Percentiles rank a stretch among this genome's conserved stretches.
Conservation (phyloP, 2,888 invertebrate genomes). For the Heliconius ismenius region DNA sequence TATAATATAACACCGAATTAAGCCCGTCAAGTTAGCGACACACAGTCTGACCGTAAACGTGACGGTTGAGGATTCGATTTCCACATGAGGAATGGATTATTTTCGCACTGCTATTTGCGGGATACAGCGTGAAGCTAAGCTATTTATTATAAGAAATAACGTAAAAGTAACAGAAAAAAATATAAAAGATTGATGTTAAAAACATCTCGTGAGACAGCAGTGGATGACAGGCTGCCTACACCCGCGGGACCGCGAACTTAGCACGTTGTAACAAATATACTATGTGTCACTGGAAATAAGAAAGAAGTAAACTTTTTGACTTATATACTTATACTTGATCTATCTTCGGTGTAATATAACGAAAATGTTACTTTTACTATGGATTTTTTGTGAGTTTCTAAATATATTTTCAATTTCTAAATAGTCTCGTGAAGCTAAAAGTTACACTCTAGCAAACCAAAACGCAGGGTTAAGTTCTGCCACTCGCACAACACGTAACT, state of each 20-base stretch:
- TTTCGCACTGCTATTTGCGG: too few species aligned
- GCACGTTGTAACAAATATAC: slow-evolving; percentile 27
- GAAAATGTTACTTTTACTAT: neutral
- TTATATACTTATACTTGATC: slow-evolving; percentile 8
- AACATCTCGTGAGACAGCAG: slow-evolving; percentile 36
- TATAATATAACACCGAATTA: too few species aligned
- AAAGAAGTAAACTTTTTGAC: slow-evolving; percentile 21
- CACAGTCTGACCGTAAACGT: too few species aligned
- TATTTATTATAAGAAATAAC: neutral
- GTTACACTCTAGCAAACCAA: too few species aligned
- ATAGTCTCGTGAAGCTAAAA: too few species aligned
- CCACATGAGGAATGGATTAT: too few species aligned
- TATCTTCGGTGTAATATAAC: neutral
- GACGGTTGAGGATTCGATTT: too few species aligned
- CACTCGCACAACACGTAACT: too few species aligned
- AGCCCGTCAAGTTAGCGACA: too few species aligned
- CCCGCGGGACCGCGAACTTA: slow-evolving; percentile 30
- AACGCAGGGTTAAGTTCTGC: too few species aligned
- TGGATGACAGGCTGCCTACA: slow-evolving; percentile 27
- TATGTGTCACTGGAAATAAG: slow-evolving; percentile 24
- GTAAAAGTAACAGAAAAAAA: slow-evolving; percentile 27
- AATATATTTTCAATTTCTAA: neutral
- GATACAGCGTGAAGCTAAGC: neutral
- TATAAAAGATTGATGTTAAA: slow-evolving; percentile 42
- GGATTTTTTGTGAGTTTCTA: neutral